Evolutionary conservation across 1,140 invertebrate species (phyloP), one percentile per base, ranked within the genome.

Genomic region (Centruroides sculpturatus): DNA sequence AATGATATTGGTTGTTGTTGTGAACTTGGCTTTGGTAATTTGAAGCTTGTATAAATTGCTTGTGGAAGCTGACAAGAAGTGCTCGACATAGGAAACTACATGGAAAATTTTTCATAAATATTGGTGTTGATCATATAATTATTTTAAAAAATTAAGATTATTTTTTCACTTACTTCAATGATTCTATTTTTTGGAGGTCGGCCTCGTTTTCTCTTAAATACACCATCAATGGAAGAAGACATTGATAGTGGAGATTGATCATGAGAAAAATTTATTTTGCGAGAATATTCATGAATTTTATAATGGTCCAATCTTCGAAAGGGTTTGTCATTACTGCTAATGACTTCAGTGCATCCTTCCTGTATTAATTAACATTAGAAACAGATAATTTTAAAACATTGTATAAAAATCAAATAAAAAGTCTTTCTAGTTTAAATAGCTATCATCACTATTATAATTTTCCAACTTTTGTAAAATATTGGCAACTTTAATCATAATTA

Each of bases 41-140:
- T 93, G 71, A 92, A 93, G 66, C 88, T 91, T 35, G 89, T 92
- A 71, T 92, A 93, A 65, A 93, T 92, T 7, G 89, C 90, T 74
- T 92, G 88, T 7, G 88, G 88, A 46, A 85, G 84, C 59, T 82
- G 81, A 62, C 79, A 78, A 66, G 79, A 71, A 70, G 71, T 41
- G 8, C 41, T 41, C 5, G 41, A 70, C 60, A 78, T 66, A 60
- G 78, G 69, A 59, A 69, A 68, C 68, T 71, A 55, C 47, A 59
- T 47, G 57, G 23, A 47, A 23, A 41, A 61, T 48, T 11, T 3
- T 3, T 41, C 50, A 57, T 48, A n/a, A 12, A 47, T 13, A 61
- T 57, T 13, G 47, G 46, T 48, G 61, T 55, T 49, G 41, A 51
- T 5, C 35, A 56, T 56, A 61, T 13, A 53, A 63, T 80, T 13